Percentiles rank a stretch among this genome's conserved stretches.
phyloP scores from a whole-genome alignment of 2,888 invertebrate species.

The Arctia plantaginis region DNA sequence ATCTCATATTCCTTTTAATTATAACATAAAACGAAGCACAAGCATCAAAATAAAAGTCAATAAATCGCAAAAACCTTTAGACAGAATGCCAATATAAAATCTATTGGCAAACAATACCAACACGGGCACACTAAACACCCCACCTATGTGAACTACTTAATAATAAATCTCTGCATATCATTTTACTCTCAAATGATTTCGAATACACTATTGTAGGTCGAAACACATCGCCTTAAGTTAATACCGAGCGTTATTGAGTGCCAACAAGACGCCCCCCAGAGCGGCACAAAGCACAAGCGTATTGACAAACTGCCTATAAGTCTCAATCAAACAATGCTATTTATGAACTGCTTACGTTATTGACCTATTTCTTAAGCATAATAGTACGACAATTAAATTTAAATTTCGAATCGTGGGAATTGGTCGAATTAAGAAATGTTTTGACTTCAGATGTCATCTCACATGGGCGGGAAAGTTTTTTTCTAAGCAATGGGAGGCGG shows the following conservation, averaged over 20 bases:
- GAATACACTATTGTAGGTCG: slow-evolving; percentile 67
- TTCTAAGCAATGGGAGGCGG: slow-evolving; percentile 62
- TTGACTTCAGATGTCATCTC: slow-evolving; percentile 77
- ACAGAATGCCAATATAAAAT: slow-evolving; percentile 36
- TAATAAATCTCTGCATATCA: slow-evolving; percentile 84
- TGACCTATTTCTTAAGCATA: slow-evolving; percentile 84
- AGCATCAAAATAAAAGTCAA: slow-evolving; percentile 11
- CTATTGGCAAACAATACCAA: slow-evolving; percentile 48
- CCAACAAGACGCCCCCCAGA: slow-evolving; percentile 69
- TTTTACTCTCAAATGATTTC: slow-evolving; percentile 78
- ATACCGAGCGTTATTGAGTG: slow-evolving; percentile 61
- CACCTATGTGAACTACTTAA: slow-evolving; percentile 70
- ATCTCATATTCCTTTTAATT: slow-evolving; percentile 17
- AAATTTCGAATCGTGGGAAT: slow-evolving; percentile 83
- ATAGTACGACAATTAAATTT: slow-evolving; percentile 82
- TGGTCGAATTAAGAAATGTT: slow-evolving; percentile 75
- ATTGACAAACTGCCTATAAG: slow-evolving; percentile 85
- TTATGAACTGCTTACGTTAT: slow-evolving; percentile 76
- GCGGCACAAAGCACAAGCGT: slow-evolving; percentile 67
- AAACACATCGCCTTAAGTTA: slow-evolving; percentile 69
- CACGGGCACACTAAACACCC: slow-evolving; percentile 40
- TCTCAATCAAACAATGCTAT: slow-evolving; percentile 81
- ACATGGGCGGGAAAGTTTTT: slow-evolving; percentile 68
- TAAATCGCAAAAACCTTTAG: slow-evolving; percentile 29
- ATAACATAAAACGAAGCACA: not conserved